Evolutionary conservation across 2,888 invertebrate genomes (phyloP), one percentile per base, ranked within the genome.

Genomic region (Ditylenchus weischeri): DNA sequence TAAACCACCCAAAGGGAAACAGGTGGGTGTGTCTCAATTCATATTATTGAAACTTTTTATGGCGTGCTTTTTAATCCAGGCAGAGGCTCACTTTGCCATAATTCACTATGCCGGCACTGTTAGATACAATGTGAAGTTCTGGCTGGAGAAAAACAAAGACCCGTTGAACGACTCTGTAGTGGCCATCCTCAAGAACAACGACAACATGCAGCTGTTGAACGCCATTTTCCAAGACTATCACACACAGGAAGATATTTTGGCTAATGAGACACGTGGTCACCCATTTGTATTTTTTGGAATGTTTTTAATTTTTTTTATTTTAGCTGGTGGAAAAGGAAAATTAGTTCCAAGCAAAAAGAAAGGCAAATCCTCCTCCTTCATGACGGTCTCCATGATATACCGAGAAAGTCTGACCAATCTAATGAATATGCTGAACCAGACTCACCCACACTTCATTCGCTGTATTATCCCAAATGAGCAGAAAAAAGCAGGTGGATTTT

Each of bases 71-170:
- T 94, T n/a, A n/a, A n/a, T 95, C 10, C 93, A 95, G 83, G 91
- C 95, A 69, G 94, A 93, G 83, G 91, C 92, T 10, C 92, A 93
- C 69, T 98, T 98, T 84, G 96, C 95, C 21, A 86, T 98, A 68
- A 94, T 93, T 84, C 98, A 98, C 84, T 99, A 96, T 84, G 96
- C 96, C 65, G 98, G 96, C 0, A 90, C 94, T 38, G 98, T 98
- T 13, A 0, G n/a, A 15, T 35, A 50, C 23, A 19, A 68, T 57
- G 66, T 48, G 11, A 69, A 58, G 18, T 92, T 94, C 15, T 99
- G 99, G 83, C 86, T 98, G 66, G 96, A 98, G 84, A 98, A 98
- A 84, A 98, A 99, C 84, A 87, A 96, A 62, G 98, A 99, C 83
- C 94, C 95, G 0, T 96, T 99, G 85, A 94, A 93, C 83, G 90